These are phyloP conservation scores for Lerista edwardsae DNA, from an alignment of 2,797 vertebrate genomes.

Conservation along the genomic window DNA sequence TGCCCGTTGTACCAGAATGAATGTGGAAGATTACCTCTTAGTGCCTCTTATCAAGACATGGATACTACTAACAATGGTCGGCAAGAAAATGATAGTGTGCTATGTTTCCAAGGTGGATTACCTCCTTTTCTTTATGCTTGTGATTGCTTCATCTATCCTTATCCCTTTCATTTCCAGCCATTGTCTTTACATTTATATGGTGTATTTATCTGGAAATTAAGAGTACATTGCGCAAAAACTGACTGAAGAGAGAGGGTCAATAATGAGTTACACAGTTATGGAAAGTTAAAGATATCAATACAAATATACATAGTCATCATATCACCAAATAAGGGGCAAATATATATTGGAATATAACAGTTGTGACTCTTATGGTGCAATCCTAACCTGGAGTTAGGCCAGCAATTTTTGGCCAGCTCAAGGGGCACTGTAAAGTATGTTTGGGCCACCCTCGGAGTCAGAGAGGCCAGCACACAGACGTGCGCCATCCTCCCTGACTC, in stretches of 20 bases:
- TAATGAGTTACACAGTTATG: neutral
- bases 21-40: conserved; percentile 83
- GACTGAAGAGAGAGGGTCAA: conserved; percentile 23
- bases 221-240: conserved; percentile 42
- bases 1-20: conserved; percentile 78
- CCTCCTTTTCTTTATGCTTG: conserved; percentile 68
- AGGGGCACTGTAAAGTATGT: too few relatives aligned
- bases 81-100: conserved; percentile 83
- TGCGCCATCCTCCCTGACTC: too few relatives aligned
- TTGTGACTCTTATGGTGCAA: conserved; percentile 1
- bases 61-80: conserved; percentile 85
- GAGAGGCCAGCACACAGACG: too few relatives aligned
- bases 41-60: conserved; percentile 88
- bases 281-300: conserved; percentile 44
- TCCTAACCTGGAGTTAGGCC: too few relatives aligned
- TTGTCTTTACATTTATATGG: conserved; percentile 47
- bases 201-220: conserved; percentile 10
- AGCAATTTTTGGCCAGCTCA: too few relatives aligned
- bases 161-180: conserved; percentile 65
- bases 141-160: conserved; percentile 58
- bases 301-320: conserved; percentile 49
- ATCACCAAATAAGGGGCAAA: neutral
- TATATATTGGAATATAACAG: neutral
- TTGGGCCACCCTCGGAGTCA: too few relatives aligned
- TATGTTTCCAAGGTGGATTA: conserved; percentile 92